Percentiles rank a stretch among this genome's conserved stretches.
phyloP scores from a whole-genome alignment of 1,140 invertebrate species.

The Coptotermes formosanus region DNA sequence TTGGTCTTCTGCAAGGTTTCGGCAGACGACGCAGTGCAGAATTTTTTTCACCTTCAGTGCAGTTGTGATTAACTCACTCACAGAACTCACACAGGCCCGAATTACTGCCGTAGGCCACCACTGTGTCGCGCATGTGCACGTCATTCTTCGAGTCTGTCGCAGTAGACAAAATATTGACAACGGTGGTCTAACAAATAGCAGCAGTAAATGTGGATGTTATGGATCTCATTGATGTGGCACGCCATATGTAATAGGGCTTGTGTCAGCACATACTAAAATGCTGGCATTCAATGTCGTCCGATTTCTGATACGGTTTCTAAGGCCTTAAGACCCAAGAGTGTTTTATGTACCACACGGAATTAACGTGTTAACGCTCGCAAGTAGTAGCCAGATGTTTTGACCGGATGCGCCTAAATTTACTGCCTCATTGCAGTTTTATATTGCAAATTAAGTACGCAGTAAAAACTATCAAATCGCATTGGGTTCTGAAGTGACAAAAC shows the following conservation, averaged over 20 bases:
- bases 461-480: not conserved
- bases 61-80: too few species aligned
- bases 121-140: too few species aligned
- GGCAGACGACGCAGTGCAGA: too few species aligned
- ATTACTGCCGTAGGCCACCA: too few species aligned
- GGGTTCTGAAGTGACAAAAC: too few species aligned
- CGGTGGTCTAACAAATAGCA: too few species aligned
- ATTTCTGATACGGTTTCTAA: not conserved
- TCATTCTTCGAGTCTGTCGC: too few species aligned
- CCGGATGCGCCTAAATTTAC: not conserved
- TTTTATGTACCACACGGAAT: not conserved
- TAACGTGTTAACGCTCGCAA: not conserved
- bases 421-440: not conserved
- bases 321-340: not conserved
- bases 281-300: not conserved
- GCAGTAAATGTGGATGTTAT: not conserved
- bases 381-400: not conserved
- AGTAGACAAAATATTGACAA: too few species aligned
- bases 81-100: too few species aligned
- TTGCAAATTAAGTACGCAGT: not conserved
- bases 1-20: too few species aligned
- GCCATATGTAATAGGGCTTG: not conserved
- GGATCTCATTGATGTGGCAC: not conserved
- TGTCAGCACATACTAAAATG: not conserved
- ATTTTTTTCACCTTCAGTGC: too few species aligned